A percentile compares a stretch with the other conserved stretches of the same genome.
Conservation (phyloP, 2,113 vertebrate species). For the Crotalus viridis region DNA sequence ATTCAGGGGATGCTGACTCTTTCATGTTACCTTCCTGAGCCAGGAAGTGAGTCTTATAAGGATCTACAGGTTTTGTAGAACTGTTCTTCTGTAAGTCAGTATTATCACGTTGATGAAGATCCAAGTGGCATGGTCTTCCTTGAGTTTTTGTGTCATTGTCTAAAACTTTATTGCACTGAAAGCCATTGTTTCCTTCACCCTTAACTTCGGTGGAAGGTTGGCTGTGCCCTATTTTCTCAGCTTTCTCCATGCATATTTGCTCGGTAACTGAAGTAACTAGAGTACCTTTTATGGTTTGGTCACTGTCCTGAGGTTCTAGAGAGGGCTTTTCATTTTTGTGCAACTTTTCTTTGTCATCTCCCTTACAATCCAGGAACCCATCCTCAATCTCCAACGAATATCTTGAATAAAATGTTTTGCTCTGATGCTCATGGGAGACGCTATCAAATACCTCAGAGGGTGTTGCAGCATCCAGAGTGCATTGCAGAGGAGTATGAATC, state of each 20-base stretch:
- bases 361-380: constrained; percentile 49
- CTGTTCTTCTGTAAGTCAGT: constrained; percentile 75
- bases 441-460: constrained; percentile 87
- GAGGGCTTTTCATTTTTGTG: constrained; percentile 46
- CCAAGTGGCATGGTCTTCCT: constrained; percentile 90
- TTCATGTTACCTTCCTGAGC: constrained; percentile 83
- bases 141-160: constrained; percentile 81
- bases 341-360: constrained; percentile 14
- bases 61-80: constrained; percentile 74
- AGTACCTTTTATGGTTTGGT: constrained; percentile 45
- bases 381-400: constrained; percentile 58
- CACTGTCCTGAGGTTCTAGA: constrained; percentile 21
- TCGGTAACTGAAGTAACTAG: constrained; percentile 45
- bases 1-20: constrained; percentile 76
- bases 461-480: constrained; percentile 61
- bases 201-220: constrained; percentile 45
- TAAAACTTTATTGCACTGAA: constrained; percentile 58
- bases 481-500: constrained; percentile 67
- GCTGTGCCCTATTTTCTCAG: constrained; percentile 36
- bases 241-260: constrained; percentile 34
- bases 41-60: constrained; percentile 79
- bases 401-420: constrained; percentile 55
- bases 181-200: constrained; percentile 43
- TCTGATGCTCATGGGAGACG: constrained; percentile 62
- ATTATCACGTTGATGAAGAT: constrained; percentile 82